These are phyloP conservation scores for Heterodera schachtii DNA, from an alignment of 1,140 invertebrate species.

Conservation along the genomic window DNA sequence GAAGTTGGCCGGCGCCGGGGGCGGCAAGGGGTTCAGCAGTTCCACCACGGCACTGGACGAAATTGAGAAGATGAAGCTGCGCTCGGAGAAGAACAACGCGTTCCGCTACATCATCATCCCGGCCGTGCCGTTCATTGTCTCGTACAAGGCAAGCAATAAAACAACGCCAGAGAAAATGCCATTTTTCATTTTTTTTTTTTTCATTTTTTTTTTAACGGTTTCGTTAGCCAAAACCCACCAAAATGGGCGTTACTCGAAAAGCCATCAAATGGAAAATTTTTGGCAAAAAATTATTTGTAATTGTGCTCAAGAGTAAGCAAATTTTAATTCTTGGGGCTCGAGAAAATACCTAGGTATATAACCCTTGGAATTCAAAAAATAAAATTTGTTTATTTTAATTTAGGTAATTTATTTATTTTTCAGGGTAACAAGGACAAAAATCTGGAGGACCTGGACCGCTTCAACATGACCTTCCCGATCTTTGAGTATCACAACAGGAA, in stretches of 20 bases:
- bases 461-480: constrained; percentile 75
- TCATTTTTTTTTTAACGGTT: neutral
- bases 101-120: constrained; percentile 97
- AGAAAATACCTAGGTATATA: too few relatives aligned
- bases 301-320: too few relatives aligned
- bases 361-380: neutral
- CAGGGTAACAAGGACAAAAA: constrained; percentile 97
- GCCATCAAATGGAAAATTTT: too few relatives aligned
- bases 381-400: neutral
- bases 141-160: constrained; percentile 75
- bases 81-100: constrained; percentile 95
- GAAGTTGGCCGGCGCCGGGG: constrained; percentile 52
- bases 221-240: too few relatives aligned
- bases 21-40: constrained; percentile 46
- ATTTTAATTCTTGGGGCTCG: too few relatives aligned
- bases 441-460: constrained; percentile 89
- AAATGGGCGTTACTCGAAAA: too few relatives aligned
- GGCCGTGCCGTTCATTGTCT: constrained; percentile 90
- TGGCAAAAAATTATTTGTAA: too few relatives aligned
- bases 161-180: neutral
- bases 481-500: constrained; percentile 77
- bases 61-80: constrained; percentile 97
- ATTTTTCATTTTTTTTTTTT: neutral
- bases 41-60: constrained; percentile 73
- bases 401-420: constrained; percentile 16